A percentile compares a stretch with the other conserved stretches of the same genome.
Evolutionary conservation across 2,888 invertebrate species (phyloP).

Genomic region (Acrocyrtus sp.): DNA sequence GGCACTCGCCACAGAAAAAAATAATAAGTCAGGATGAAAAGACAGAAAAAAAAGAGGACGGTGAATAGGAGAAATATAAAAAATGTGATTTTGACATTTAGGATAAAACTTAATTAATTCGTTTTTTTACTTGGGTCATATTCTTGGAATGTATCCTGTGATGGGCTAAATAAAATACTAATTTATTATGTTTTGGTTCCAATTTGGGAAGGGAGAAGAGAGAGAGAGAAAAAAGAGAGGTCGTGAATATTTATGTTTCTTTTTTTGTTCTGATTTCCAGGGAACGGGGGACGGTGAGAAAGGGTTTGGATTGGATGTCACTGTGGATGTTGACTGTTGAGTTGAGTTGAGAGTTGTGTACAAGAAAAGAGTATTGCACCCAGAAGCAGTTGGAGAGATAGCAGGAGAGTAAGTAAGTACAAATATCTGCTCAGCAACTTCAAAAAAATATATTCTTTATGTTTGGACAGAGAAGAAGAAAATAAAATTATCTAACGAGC

Average conservation of each 20-base stretch:
- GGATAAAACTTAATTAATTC: conserved; percentile 59
- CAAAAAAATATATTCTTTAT: conserved; percentile 17
- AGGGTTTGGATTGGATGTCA: conserved; percentile 6
- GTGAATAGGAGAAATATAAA: background rate
- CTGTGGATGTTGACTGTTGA: background rate
- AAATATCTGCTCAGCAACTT: background rate
- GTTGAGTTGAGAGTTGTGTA: conserved; percentile 4
- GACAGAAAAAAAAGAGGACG: background rate
- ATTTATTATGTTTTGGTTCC: conserved; percentile 24
- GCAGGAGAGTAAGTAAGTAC: conserved; percentile 2
- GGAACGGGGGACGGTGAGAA: conserved; percentile 8
- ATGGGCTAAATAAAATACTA: background rate
- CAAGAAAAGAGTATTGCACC: conserved; percentile 26
- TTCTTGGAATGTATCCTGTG: conserved; percentile 11
- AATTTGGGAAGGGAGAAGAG: conserved; percentile 1
- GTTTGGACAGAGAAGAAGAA: conserved; percentile 42
- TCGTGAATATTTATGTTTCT: conserved; percentile 55
- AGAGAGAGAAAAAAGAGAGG: conserved; percentile 7
- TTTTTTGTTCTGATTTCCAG: conserved; percentile 37
- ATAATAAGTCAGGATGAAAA: conserved; percentile 12
- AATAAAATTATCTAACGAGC: conserved; percentile 32
- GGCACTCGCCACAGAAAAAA: no score
- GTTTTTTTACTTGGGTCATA: conserved; percentile 10
- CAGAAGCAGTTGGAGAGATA: conserved; percentile 35
- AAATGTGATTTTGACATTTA: conserved; percentile 50